phyloP scores from a whole-genome alignment of 1,140 invertebrate species.

The Lamellibrachia luymesi region DNA sequence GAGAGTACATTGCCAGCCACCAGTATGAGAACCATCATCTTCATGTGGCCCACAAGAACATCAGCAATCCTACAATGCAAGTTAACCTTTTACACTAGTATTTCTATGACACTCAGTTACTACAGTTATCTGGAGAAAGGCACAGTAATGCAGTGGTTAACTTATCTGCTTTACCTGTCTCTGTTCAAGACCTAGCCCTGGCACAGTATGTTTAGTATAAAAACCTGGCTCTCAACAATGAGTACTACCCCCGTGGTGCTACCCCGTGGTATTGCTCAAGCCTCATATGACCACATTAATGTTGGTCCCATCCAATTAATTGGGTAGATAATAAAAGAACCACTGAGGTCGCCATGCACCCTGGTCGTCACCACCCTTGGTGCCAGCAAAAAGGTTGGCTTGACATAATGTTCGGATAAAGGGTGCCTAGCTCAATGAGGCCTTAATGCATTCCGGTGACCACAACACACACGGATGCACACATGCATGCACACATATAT shows the following conservation, averaged over 20 bases:
- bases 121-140: background rate
- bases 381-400: background rate
- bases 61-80: conserved; percentile 38
- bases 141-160: no score
- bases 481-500: background rate
- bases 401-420: background rate
- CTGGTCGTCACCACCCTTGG: background rate
- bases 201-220: no score
- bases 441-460: background rate
- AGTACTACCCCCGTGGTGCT: no score
- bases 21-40: conserved; percentile 34
- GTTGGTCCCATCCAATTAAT: no score
- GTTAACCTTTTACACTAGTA: background rate
- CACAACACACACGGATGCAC: background rate
- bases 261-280: no score
- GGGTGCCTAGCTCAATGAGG: background rate
- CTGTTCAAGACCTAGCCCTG: no score
- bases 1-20: conserved; percentile 27
- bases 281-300: no score
- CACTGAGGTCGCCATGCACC: no score
- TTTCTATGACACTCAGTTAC: background rate
- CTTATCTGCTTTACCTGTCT: no score
- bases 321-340: no score
- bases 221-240: no score
- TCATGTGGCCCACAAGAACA: conserved; percentile 36